Evolutionary conservation across 30 jellyfish, hydroid and myxozoan genomes (phyloP), one percentile per base, ranked within the genome.

Genomic region (Aurelia aurita complex sp. Pacific): DNA sequence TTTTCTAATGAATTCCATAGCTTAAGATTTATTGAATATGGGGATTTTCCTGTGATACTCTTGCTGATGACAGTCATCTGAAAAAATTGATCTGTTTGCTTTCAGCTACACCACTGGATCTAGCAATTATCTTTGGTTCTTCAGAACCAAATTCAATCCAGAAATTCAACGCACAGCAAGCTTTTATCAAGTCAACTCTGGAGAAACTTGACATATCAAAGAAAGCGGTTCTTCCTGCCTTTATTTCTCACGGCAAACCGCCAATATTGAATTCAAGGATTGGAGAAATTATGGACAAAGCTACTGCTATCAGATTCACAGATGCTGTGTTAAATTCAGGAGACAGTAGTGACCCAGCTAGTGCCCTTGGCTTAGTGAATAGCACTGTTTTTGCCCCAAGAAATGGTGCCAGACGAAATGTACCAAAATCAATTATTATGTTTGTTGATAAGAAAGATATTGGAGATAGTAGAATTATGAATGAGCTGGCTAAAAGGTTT

Each of bases 331-430:
- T 16, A 54, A 88, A 88, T 71, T 43, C 54, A 6, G 54, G 57
- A 17, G 76, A 88, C 34, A 80, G 96, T 77, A 71, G 79, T 54
- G 43, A 79, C 83, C 23, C 83, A 1, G 86, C 82, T 55, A 65
- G 67, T 59, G 94, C 98, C 36, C 71, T 94, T 14, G 85, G 57
- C 57, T 16, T 85, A 18, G 97, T 95, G 4, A 73, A 95, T 23
- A 83, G 85, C 64, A 50, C 90, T 18, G 74, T 94, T 32, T 88
- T 94, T 65, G 72, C 95, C 3, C 85, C 17, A 14, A 86, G 74
- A 36, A 74, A 76, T 36, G 98, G 97, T 5, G 98, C 97, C 10
- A 77, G 97, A 73, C 81, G 57, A 6, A 71, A 67, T 71, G 94
- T 85, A 59, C 92, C 97, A 18, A 88, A 84, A 68, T 74, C 98